Percentiles rank a stretch among this genome's conserved stretches.
Conservation (phyloP, 2,113 vertebrate species). For the Morone chrysops region DNA sequence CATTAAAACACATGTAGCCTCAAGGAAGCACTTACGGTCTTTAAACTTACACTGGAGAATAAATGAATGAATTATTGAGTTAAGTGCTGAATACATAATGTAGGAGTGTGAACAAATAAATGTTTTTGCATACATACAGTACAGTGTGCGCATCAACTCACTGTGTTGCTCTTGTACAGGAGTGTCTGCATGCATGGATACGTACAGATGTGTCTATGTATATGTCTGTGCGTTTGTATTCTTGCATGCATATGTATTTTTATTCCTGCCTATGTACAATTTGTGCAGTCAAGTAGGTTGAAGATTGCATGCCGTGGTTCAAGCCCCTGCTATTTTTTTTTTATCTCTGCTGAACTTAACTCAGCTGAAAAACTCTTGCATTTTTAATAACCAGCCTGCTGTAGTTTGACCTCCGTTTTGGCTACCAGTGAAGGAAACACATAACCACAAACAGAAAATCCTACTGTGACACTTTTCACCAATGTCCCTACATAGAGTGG, state of each 20-base stretch:
- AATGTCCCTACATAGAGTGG: not conserved
- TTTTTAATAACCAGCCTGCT: conserved; percentile 62
- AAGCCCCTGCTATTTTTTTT: conserved; percentile 9
- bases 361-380: conserved; percentile 54
- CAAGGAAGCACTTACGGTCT: not conserved
- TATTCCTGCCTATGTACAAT: conserved; percentile 2
- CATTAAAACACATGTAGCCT: conserved; percentile 19
- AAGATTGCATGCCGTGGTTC: conserved; percentile 45
- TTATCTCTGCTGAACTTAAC: conserved; percentile 5
- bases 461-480: conserved; percentile 5
- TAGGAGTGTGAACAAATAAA: not conserved
- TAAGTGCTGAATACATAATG: conserved; percentile 21
- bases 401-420: conserved; percentile 27
- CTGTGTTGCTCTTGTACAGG: not conserved
- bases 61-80: conserved; percentile 1
- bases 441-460: conserved; percentile 14
- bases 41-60: conserved; percentile 10
- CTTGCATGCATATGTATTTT: conserved; percentile 3
- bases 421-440: conserved; percentile 30
- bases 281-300: conserved; percentile 54
- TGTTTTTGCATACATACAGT: not conserved
- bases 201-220: not conserved
- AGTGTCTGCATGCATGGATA: not conserved
- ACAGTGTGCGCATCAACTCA: not conserved
- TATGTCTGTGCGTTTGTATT: not conserved